Base-by-base conservation (phyloP, 2,888 invertebrate species). In the Heteromyza rotundicornis region DNA sequence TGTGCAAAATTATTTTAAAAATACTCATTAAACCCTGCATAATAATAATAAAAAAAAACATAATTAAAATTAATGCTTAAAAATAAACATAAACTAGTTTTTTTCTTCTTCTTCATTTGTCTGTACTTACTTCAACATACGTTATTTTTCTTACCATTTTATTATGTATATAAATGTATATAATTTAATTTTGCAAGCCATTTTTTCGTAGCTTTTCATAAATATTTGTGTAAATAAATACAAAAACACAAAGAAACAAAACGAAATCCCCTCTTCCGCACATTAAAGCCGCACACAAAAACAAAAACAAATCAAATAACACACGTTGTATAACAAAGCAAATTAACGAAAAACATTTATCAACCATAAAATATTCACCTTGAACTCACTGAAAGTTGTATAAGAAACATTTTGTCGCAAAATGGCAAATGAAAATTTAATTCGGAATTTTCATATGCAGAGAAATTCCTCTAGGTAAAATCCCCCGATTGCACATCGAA, bases 1-100 rank as follows among this genome's bases (percentile, higher is more conserved):
- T 73, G 73, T 73, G 66, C 66, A 76, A 76, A 74, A 74, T 73
- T 73, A 70, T 68, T 68, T 74, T 76, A 73, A 73, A 59, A 68
- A 67, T 51, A 44, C 58, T 68, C 32, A 32, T 32, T 32, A 32
- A 32, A 32, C 7, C 12, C 12, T 12, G 44, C 50, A 16, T 32
- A 12, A 8, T 8, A 32, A 32, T 32, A 32, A 32, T 32, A 32
- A 32, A 32, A 32, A n/a, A n/a, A n/a, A n/a, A n/a, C n/a, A n/a
- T n/a, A n/a, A n/a, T n/a, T n/a, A n/a, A n/a, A n/a, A n/a, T n/a
- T n/a, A 5, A 32, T 32, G 32, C 32, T 32, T 32, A 5, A n/a
- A n/a, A 49, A 49, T 49, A 49, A 19, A 19, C 17, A 49, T 10
- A 19, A 12, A 32, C 12, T 32, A 12, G 32, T 32, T 32, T 32